phyloP scores from a whole-genome alignment of 1,140 invertebrate species.

The Pseudomyrmex sp. region DNA sequence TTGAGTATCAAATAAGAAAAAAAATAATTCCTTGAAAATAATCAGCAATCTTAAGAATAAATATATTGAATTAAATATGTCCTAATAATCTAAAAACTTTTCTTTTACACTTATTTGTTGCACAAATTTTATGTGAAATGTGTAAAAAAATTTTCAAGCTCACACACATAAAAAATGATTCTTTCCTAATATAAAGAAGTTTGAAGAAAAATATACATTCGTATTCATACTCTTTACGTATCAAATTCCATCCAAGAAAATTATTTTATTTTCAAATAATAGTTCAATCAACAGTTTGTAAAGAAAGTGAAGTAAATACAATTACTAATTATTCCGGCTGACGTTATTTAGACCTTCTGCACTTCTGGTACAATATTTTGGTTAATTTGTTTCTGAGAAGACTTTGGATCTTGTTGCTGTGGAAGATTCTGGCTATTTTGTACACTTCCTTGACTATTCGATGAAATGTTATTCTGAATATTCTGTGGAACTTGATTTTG shows the following conservation, averaged over 20 bases:
- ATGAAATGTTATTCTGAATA: slow-evolving; percentile 45
- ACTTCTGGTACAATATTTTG: slow-evolving; percentile 64
- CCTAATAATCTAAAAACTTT: too few species aligned
- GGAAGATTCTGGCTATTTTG: slow-evolving; percentile 35
- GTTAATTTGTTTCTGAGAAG: slow-evolving; percentile 28
- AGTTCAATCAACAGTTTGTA: background rate
- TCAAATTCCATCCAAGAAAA: background rate
- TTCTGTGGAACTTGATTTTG: slow-evolving; percentile 61
- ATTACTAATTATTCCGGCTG: background rate
- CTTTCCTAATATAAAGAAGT: background rate
- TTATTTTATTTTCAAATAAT: slow-evolving; percentile 6
- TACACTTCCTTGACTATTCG: slow-evolving; percentile 51
- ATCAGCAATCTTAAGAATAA: background rate
- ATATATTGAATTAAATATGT: too few species aligned
- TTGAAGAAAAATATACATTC: background rate
- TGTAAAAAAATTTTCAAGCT: background rate
- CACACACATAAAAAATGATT: background rate
- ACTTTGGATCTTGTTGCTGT: slow-evolving; percentile 35
- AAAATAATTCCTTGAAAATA: background rate
- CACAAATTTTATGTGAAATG: too few species aligned
- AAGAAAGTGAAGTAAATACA: slow-evolving; percentile 2
- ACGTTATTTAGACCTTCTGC: slow-evolving; percentile 62
- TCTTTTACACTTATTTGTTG: background rate
- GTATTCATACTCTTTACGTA: background rate
- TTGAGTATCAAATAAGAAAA: slow-evolving; percentile 17